These are phyloP conservation scores for Epizoanthus illoricatus DNA, from an alignment of 92 coral and sea anemone species.

Conservation along the genomic window DNA sequence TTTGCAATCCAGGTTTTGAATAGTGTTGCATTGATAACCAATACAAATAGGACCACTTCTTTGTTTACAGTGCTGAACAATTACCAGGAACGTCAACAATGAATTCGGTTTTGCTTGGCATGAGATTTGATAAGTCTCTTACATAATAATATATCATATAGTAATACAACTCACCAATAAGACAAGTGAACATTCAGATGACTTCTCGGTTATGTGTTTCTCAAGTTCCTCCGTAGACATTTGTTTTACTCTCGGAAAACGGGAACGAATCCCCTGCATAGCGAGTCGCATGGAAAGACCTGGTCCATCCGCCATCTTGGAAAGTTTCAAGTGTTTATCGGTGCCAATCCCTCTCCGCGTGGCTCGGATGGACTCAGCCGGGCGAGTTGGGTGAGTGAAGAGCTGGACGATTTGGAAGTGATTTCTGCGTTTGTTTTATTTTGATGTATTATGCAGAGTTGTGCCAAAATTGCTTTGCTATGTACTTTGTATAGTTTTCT, in stretches of 20 bases:
- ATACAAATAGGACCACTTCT: too few relatives aligned
- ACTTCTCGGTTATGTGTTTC: constrained; percentile 42
- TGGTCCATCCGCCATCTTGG: constrained; percentile 57
- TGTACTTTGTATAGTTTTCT: constrained; percentile 33
- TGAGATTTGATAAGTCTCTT: too few relatives aligned
- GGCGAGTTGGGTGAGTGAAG: neutral
- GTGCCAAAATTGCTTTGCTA: constrained; percentile 29
- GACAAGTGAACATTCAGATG: constrained; percentile 37
- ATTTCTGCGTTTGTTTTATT: neutral
- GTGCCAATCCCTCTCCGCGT: constrained; percentile 15
- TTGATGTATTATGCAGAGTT: constrained; percentile 30
- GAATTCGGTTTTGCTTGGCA: too few relatives aligned
- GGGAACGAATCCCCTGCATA: constrained; percentile 61
- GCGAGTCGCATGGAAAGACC: constrained; percentile 55
- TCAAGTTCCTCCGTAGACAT: constrained; percentile 75
- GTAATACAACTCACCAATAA: constrained; percentile 52
- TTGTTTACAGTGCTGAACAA: too few relatives aligned
- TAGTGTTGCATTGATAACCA: too few relatives aligned
- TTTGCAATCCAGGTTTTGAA: too few relatives aligned
- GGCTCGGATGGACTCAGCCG: constrained; percentile 19
- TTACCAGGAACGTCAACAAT: too few relatives aligned
- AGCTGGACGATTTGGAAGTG: too few relatives aligned
- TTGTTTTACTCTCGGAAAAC: constrained; percentile 74
- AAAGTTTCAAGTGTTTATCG: constrained; percentile 4
- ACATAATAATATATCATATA: too few relatives aligned